Evolutionary conservation across 2,113 vertebrate genomes (phyloP).

Genomic region (Ciconia maguari): DNA sequence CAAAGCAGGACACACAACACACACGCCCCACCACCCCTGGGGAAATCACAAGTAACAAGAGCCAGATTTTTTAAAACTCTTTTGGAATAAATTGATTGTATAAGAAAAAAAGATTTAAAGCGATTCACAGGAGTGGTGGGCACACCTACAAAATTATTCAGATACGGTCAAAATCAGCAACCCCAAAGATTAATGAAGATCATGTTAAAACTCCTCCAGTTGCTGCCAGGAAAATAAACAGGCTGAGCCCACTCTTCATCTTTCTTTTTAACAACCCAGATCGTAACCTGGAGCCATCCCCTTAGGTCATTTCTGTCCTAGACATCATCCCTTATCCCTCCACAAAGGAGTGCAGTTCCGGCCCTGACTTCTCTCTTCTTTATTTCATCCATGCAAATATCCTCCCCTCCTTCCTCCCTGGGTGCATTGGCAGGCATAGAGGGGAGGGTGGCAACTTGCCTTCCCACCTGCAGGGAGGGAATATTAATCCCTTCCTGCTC

Average conservation of each 20-base stretch:
- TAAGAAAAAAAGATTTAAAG: not conserved
- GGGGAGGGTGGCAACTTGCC: not conserved
- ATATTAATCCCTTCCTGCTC: conserved; percentile 12
- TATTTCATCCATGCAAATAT: not conserved
- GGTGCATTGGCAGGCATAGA: not conserved
- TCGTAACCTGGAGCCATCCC: not conserved
- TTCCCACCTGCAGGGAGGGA: not conserved
- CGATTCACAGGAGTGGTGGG: not conserved
- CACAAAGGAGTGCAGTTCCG: not conserved
- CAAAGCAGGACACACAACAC: not conserved
- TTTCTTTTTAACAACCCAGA: not conserved
- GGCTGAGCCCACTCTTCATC: not conserved
- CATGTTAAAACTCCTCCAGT: not conserved
- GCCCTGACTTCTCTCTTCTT: not conserved
- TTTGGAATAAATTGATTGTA: not conserved
- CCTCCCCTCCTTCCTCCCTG: not conserved
- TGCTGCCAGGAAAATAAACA: not conserved
- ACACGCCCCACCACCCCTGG: not conserved
- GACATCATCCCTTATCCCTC: not conserved
- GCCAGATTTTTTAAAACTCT: not conserved
- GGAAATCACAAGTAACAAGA: not conserved
- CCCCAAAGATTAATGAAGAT: not conserved
- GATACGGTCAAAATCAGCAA: not conserved
- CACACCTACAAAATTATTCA: not conserved
- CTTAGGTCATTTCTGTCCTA: not conserved